Percentiles rank a stretch among this genome's conserved stretches.
Evolutionary conservation across 2,797 vertebrate genomes (phyloP).

Genomic region (Coregonus suidteri): DNA sequence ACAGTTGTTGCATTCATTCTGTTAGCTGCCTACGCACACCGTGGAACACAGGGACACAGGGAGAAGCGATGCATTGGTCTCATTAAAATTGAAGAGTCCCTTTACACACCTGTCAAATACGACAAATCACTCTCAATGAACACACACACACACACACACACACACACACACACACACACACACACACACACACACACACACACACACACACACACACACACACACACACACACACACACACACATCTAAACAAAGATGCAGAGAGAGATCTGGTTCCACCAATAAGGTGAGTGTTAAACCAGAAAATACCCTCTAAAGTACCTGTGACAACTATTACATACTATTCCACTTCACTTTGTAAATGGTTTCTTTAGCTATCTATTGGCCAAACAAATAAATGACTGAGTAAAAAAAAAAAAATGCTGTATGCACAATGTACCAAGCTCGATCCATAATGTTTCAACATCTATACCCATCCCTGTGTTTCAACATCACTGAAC

Average conservation of each 20-base stretch:
- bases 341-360: not conserved
- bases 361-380: not conserved
- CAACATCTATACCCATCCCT: too few species aligned
- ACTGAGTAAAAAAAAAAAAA: too few species aligned
- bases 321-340: not conserved
- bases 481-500: too few species aligned
- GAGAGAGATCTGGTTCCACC: too few species aligned
- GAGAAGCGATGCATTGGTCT: constrained; percentile 22
- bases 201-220: constrained; percentile 23
- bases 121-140: constrained; percentile 27
- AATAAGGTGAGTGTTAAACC: not conserved
- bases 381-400: not conserved
- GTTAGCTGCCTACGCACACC: not conserved
- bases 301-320: not conserved
- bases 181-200: constrained; percentile 10
- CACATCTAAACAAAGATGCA: not conserved
- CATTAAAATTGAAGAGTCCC: constrained; percentile 46
- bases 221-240: constrained; percentile 1
- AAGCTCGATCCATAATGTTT: too few species aligned
- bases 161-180: constrained; percentile 19
- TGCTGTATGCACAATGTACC: too few species aligned
- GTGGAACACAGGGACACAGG: not conserved
- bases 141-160: too few species aligned
- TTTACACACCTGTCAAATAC: constrained; percentile 27
- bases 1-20: not conserved